Conservation (phyloP, 2,113 vertebrate genomes). For the Todiramphus saurophagus region DNA sequence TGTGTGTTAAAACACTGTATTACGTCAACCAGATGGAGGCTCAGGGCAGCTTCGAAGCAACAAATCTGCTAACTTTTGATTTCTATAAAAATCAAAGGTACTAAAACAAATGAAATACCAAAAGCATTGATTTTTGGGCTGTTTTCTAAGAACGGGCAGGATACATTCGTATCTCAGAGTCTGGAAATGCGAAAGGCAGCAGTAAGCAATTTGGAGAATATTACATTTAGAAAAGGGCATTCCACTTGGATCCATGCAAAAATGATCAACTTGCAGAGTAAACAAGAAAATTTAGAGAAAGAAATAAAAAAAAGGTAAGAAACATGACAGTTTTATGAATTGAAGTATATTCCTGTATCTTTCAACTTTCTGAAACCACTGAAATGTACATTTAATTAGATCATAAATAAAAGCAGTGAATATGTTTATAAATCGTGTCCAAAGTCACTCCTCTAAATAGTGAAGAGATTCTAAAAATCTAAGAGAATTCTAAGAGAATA, state of each 20-base stretch:
- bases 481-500: too few species aligned
- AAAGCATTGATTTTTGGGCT: neutral
- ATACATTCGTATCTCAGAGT: neutral
- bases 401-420: neutral
- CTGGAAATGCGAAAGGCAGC: neutral
- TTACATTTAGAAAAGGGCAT: constrained; percentile 6
- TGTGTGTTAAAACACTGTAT: neutral
- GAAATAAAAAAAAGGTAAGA: neutral
- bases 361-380: neutral
- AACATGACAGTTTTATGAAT: neutral
- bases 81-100: neutral
- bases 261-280: neutral
- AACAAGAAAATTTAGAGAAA: neutral
- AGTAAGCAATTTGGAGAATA: neutral
- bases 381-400: neutral
- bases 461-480: neutral
- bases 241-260: neutral
- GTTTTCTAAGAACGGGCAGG: neutral
- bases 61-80: neutral
- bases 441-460: neutral
- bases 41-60: neutral
- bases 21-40: neutral
- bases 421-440: neutral
- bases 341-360: neutral
- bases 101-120: neutral